phyloP scores from a whole-genome alignment of 2,797 vertebrate genomes.

The Trachurus trachurus region DNA sequence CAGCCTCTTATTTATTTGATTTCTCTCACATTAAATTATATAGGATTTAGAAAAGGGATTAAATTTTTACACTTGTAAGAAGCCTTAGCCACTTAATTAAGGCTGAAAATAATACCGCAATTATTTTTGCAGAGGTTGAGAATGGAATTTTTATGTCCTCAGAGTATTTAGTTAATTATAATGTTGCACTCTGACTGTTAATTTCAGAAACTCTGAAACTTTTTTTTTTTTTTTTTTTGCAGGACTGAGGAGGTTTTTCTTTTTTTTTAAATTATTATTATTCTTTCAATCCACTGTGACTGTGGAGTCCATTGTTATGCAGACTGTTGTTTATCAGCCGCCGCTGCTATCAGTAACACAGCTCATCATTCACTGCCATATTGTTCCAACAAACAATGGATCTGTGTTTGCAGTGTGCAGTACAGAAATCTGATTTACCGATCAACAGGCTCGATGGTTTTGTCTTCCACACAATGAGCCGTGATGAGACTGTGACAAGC shows the following conservation, averaged over 20 bases:
- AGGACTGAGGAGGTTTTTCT: slow-evolving; percentile 9
- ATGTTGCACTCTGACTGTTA: slow-evolving; percentile 65
- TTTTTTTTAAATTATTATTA: not conserved
- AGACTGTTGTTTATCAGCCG: slow-evolving; percentile 72
- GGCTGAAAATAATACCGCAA: slow-evolving; percentile 84
- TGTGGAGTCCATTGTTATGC: slow-evolving; percentile 66
- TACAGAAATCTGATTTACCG: slow-evolving; percentile 68
- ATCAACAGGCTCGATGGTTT: slow-evolving; percentile 66
- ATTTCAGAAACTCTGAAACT: slow-evolving; percentile 61
- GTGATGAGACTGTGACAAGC: slow-evolving; percentile 67
- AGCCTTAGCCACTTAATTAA: slow-evolving; percentile 85
- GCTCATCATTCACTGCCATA: slow-evolving; percentile 76
- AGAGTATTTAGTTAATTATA: slow-evolving; percentile 77
- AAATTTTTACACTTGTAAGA: slow-evolving; percentile 85
- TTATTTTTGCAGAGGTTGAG: slow-evolving; percentile 76
- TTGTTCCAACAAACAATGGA: slow-evolving; percentile 75
- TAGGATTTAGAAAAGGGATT: slow-evolving; percentile 86
- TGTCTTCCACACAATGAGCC: slow-evolving; percentile 68
- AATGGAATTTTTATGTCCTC: slow-evolving; percentile 71
- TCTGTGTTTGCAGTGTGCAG: slow-evolving; percentile 49
- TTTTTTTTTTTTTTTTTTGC: not conserved
- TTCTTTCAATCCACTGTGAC: slow-evolving; percentile 15
- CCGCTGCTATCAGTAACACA: slow-evolving; percentile 69
- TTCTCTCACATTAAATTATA: slow-evolving; percentile 87
- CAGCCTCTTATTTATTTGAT: slow-evolving; percentile 84